Percentiles rank a stretch among this genome's conserved stretches.
These are phyloP conservation scores for Vespertilio murinus DNA, from an alignment of 2,797 vertebrate species.

Conservation along the genomic window DNA sequence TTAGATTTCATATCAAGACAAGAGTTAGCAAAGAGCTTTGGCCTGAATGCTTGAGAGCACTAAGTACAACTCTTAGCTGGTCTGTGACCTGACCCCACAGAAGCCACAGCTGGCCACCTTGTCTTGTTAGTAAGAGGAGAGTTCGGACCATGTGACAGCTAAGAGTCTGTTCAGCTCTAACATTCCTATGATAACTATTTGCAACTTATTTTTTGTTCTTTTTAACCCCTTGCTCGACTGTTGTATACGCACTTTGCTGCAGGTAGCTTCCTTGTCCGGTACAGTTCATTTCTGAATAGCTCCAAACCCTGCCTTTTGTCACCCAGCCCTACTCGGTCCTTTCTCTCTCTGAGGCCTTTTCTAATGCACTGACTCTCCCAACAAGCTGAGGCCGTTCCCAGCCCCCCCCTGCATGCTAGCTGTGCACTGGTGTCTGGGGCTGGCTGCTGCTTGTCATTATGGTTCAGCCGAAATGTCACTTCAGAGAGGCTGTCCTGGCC, in stretches of 20 bases:
- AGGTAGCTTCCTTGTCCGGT: not conserved
- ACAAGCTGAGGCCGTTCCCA: not conserved
- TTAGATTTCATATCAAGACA: not conserved
- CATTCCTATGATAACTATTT: not conserved
- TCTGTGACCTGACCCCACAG: not conserved
- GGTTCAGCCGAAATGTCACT: not conserved
- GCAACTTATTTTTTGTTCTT: not conserved
- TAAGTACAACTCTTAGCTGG: accelerated
- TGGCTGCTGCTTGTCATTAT: not conserved
- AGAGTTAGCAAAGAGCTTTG: not conserved
- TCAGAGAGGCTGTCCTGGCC: not conserved
- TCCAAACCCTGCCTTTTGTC: not conserved
- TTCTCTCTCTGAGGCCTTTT: not conserved
- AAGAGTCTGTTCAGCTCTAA: not conserved
- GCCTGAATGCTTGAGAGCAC: not conserved
- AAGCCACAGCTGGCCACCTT: not conserved
- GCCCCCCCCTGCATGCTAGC: not conserved
- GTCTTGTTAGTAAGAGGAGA: not conserved
- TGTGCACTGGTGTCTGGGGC: not conserved
- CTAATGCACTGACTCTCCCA: not conserved
- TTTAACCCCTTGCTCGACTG: not conserved
- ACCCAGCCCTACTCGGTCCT: not conserved
- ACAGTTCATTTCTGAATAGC: not conserved
- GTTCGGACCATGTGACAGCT: not conserved
- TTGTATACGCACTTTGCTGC: not conserved